Base-by-base conservation (phyloP, 2,888 invertebrate species). In the Drosophila macrothrix region DNA sequence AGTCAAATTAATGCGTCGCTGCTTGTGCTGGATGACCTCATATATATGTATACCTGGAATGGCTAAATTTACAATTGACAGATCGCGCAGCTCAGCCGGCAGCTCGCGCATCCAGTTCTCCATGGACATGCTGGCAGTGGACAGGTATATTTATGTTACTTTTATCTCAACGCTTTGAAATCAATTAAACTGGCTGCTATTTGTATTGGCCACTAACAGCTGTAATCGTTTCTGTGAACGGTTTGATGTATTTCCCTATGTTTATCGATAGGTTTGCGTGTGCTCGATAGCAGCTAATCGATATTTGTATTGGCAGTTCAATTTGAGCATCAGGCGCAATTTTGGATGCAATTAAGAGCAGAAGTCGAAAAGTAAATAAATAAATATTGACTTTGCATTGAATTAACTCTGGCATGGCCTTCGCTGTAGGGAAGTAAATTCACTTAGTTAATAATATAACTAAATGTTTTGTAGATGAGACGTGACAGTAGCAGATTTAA, bases 51-150 rank as follows among this genome's bases (percentile, higher is more conserved):
- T 94, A 96, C 96, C 96, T 94, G 96, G 96, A 92, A 97, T 96
- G 29, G 96, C 96, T 79, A 97, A 93, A 88, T 96, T 94, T 79
- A 96, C 96, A 67, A 97, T 92, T 31, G 97, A 95, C 69, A 95
- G 74, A 69, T 94, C 93, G 87, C 94, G 95, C 35, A 96, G 90
- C 67, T 93, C 92, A 22, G 94, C 93, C 60, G 96, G 95, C 80
- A 96, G 92, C 73, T 94, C 94, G 37, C 94, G 94, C 97, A 97
- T 97, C 96, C 96, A 97, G 79, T 95, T 94, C 89, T 95, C 95
- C 66, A 81, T 82, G 37, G 82, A 31, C 91, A 88, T 88, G 29
- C 31, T 74, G 37, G 4, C 9, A 9, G 7, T 12, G 22, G 46
- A 25, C 22, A 16, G 16, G 22, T 46, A 4, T 46, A 16, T 9